A percentile compares a stretch with the other conserved stretches of the same genome.
These are phyloP conservation scores for Drosophila mettleri DNA, from an alignment of 2,888 invertebrate species.

Conservation along the genomic window DNA sequence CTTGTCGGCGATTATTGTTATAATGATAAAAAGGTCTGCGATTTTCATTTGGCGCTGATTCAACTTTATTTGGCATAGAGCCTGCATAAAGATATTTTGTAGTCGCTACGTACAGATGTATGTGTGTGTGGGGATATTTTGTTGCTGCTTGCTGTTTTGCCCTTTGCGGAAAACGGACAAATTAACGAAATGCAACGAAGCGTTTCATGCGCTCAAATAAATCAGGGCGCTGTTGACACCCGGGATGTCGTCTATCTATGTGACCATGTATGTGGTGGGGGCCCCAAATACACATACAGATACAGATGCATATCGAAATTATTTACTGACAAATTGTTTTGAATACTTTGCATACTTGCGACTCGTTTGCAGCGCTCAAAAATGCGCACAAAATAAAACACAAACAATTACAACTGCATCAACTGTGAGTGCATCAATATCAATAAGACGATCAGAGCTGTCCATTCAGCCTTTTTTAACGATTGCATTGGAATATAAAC, in stretches of 20 bases:
- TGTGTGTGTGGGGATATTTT: background rate
- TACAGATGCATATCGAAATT: slow-evolving; percentile 69
- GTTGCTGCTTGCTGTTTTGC: slow-evolving; percentile 16
- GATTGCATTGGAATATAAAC: background rate
- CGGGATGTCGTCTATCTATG: slow-evolving; percentile 58
- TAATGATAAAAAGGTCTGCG: slow-evolving; percentile 65
- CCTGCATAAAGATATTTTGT: slow-evolving; percentile 25
- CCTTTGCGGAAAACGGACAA: slow-evolving; percentile 80
- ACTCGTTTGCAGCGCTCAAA: slow-evolving; percentile 54
- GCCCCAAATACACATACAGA: slow-evolving; percentile 29
- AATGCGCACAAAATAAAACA: slow-evolving; percentile 63
- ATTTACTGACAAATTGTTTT: slow-evolving; percentile 85
- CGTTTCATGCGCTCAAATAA: slow-evolving; percentile 84
- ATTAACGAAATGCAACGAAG: slow-evolving; percentile 84
- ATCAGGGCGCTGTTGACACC: slow-evolving; percentile 84
- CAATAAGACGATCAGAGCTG: slow-evolving; percentile 1
- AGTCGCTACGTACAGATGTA: background rate
- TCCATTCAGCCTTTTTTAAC: background rate
- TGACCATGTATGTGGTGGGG: slow-evolving; percentile 3
- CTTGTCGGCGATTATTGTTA: slow-evolving; percentile 66
- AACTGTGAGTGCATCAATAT: slow-evolving; percentile 40
- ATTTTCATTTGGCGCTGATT: slow-evolving; percentile 49
- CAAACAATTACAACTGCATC: slow-evolving; percentile 55
- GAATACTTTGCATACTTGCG: slow-evolving; percentile 80
- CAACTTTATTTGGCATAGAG: slow-evolving; percentile 45